Base-by-base conservation (phyloP, 1,140 invertebrate genomes). In the Cyclargus thomasi region DNA sequence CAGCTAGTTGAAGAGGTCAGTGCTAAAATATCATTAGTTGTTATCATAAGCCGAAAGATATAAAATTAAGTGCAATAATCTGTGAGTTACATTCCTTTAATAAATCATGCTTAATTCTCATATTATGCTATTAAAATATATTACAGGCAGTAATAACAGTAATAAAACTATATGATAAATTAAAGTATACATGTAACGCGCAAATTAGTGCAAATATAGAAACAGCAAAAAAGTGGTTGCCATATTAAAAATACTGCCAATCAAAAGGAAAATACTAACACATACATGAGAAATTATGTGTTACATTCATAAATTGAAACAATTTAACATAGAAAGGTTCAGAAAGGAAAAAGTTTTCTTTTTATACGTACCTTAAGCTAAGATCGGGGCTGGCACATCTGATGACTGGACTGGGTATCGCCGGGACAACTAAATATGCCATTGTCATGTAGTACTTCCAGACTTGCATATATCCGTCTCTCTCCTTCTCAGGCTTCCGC, bases 371-470 rank as follows among this genome's bases (percentile, higher is more conserved):
- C 95, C 96, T 97, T 67, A 97, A 92, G 86, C 95, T 97, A 35
- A 98, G 92, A 92, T 99, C 97, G 17, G 97, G 97, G 74, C 97
- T 98, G 4, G 96, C 96, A 87, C 97, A 98, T 35, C 97, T 93
- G 20, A 97, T 93, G 1, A 97, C 93, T 0, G 96, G 94, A 77
- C 94, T 95, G 0, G 96, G 94, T 18, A 96, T 94, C 53, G 96
- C 95, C 20, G 96, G 96, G 0, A 98, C 97, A 7, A 99, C 95
- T 70, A 97, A 93, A 91, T 98, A 99, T 2, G 97, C 97, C 91
- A 98, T 96, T 11, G 97, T 96, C 64, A 98, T 93, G 88, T 99
- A 99, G 91, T 99, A 99, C 80, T 97, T 96, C 98, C 98, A 99
- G 0, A 86, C 86, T 74, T 90, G 87, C 91, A 99, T 94, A 85